Evolutionary conservation across 2,797 vertebrate genomes (phyloP).

Genomic region (Aeoliscus strigatus): DNA sequence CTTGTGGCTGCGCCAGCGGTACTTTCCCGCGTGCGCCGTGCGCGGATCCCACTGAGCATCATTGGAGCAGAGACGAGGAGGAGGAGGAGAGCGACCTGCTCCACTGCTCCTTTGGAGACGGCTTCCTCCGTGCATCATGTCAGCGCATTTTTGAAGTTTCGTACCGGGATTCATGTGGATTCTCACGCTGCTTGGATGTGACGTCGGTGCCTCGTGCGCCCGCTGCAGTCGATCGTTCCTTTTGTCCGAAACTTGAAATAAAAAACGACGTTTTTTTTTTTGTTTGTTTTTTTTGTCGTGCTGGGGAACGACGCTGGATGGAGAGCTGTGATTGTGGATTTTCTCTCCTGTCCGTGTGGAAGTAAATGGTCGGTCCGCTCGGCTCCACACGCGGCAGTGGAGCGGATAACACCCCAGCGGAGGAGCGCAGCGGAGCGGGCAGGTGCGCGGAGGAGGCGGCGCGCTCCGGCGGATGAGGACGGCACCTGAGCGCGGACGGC

Average conservation of each 20-base stretch:
- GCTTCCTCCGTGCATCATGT: slow-evolving; percentile 24
- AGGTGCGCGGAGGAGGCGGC: slow-evolving; percentile 67
- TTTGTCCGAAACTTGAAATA: too few relatives aligned
- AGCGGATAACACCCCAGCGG: too few relatives aligned
- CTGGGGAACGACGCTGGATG: too few relatives aligned
- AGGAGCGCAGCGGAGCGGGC: too few relatives aligned
- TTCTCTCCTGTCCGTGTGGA: too few relatives aligned
- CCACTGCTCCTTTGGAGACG: slow-evolving; percentile 7
- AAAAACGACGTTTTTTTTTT: too few relatives aligned
- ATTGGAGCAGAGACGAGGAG: slow-evolving; percentile 20
- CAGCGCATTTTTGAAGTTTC: slow-evolving; percentile 44
- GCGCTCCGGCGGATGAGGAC: slow-evolving; percentile 65
- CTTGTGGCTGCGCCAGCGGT: slow-evolving; percentile 40
- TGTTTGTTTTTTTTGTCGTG: background rate
- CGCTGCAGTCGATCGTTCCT: slow-evolving; percentile 32
- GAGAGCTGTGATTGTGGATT: too few relatives aligned
- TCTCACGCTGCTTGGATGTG: slow-evolving; percentile 61
- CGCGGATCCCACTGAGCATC: slow-evolving; percentile 52
- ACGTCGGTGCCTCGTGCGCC: slow-evolving; percentile 49
- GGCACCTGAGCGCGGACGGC: slow-evolving; percentile 64
- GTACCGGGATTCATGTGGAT: slow-evolving; percentile 33
- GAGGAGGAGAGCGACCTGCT: slow-evolving; percentile 30
- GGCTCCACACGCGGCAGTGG: slow-evolving; percentile 40
- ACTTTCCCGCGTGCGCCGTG: slow-evolving; percentile 53
- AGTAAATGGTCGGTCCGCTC: slow-evolving; percentile 38